Evolutionary conservation across 1,140 invertebrate species (phyloP).

Genomic region (Scaptomyza hsui): DNA sequence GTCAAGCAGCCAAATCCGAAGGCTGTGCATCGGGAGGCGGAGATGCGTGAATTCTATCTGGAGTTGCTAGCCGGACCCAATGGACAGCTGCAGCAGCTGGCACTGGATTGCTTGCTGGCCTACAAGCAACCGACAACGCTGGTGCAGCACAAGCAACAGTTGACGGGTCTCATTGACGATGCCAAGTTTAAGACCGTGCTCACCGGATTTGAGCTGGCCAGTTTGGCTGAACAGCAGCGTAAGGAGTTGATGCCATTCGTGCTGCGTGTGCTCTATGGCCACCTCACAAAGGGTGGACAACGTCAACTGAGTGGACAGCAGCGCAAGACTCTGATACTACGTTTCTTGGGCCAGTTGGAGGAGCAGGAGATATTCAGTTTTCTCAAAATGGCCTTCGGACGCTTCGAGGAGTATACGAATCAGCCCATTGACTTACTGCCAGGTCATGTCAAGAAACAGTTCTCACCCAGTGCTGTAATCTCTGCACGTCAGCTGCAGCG

Average conservation of each 20-base stretch:
- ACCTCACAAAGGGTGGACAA: slow-evolving; percentile 91
- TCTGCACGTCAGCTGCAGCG: slow-evolving; percentile 90
- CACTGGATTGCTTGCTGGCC: slow-evolving; percentile 92
- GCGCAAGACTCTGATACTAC: slow-evolving; percentile 90
- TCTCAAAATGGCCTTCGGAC: slow-evolving; percentile 92
- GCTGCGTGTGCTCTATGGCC: slow-evolving; percentile 94
- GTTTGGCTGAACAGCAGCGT: slow-evolving; percentile 89
- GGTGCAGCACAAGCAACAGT: slow-evolving; percentile 90
- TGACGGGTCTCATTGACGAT: slow-evolving; percentile 92
- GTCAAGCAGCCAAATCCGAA: slow-evolving; percentile 92
- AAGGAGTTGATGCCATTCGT: slow-evolving; percentile 91
- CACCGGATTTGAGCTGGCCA: slow-evolving; percentile 90
- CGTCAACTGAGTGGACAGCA: slow-evolving; percentile 88
- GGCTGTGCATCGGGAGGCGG: slow-evolving; percentile 89
- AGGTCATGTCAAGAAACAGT: slow-evolving; percentile 3
- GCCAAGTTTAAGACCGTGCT: slow-evolving; percentile 94
- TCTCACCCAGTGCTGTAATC: slow-evolving; percentile 58
- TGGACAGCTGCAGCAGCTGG: slow-evolving; percentile 91
- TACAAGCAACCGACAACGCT: slow-evolving; percentile 91
- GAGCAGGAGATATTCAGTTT: slow-evolving; percentile 92
- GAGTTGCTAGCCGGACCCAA: slow-evolving; percentile 92
- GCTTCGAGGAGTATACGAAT: slow-evolving; percentile 88
- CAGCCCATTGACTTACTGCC: slow-evolving; percentile 82
- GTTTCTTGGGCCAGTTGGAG: slow-evolving; percentile 92
- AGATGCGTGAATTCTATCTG: slow-evolving; percentile 90